A percentile compares a stretch with the other conserved stretches of the same genome.
These are phyloP conservation scores for Chymomyza fuscimana DNA, from an alignment of 2,888 invertebrate genomes.

Conservation along the genomic window DNA sequence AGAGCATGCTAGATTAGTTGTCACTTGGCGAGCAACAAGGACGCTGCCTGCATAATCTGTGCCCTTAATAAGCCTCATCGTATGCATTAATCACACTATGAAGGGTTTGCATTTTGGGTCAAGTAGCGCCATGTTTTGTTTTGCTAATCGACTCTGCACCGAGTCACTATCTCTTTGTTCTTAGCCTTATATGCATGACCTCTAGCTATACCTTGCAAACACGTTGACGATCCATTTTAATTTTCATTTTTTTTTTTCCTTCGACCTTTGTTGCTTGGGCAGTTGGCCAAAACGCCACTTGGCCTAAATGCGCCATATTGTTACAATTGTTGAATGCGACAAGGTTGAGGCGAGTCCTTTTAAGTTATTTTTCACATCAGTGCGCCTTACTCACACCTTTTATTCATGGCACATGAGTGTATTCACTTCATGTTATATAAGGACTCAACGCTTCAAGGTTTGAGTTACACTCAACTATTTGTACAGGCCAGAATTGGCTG, in stretches of 20 bases:
- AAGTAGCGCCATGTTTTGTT: slow-evolving; percentile 26
- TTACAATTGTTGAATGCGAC: slow-evolving; percentile 45
- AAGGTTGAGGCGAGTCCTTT: slow-evolving; percentile 11
- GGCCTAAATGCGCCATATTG: slow-evolving; percentile 39
- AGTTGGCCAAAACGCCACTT: slow-evolving; percentile 9
- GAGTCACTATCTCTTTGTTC: background rate
- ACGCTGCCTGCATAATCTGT: slow-evolving; percentile 3
- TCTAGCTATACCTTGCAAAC: background rate
- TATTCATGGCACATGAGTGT: slow-evolving; percentile 21
- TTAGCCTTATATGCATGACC: background rate
- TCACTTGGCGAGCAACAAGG: slow-evolving; percentile 13
- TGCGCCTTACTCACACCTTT: background rate
- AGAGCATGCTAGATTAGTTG: background rate
- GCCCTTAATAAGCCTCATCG: slow-evolving; percentile 32
- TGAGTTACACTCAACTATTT: background rate
- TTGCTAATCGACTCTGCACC: background rate
- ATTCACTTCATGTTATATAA: slow-evolving; percentile 24
- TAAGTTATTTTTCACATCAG: slow-evolving; percentile 13
- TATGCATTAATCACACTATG: slow-evolving; percentile 43
- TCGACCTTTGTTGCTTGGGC: slow-evolving; percentile 27
- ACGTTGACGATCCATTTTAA: slow-evolving; percentile 9
- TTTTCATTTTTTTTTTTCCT: slow-evolving; percentile 35
- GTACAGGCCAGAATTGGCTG: too few species aligned
- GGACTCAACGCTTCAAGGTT: background rate
- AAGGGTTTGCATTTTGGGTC: slow-evolving; percentile 40